A percentile compares a stretch with the other conserved stretches of the same genome.
Evolutionary conservation across 1,140 invertebrate species (phyloP).

Genomic region (Tribolium castaneum): DNA sequence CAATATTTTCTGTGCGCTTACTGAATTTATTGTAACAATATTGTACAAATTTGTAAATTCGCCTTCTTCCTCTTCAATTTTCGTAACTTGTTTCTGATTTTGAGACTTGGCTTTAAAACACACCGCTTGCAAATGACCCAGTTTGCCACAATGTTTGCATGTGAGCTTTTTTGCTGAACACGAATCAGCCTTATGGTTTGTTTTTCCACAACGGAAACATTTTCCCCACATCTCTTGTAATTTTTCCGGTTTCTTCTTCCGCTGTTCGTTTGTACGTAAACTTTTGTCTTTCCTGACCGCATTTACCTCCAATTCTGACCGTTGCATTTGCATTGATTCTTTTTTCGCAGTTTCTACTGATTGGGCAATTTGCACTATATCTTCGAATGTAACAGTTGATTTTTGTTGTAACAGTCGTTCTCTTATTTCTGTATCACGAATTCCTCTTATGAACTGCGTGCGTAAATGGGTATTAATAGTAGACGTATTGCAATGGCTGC

Average conservation of each 20-base stretch:
- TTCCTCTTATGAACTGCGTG: slow-evolving; percentile 57
- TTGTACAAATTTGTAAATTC: neutral
- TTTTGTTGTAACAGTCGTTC: slow-evolving; percentile 51
- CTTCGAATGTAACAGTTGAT: slow-evolving; percentile 23
- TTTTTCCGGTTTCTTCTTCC: neutral
- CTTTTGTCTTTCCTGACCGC: neutral
- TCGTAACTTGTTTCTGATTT: neutral
- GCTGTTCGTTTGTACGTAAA: neutral
- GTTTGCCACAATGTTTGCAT: neutral
- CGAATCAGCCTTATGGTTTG: slow-evolving; percentile 3
- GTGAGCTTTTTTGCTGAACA: slow-evolving; percentile 29
- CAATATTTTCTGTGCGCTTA: slow-evolving; percentile 2
- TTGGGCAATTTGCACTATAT: slow-evolving; percentile 20
- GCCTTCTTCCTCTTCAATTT: neutral
- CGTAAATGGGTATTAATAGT: slow-evolving; percentile 53
- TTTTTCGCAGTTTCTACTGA: slow-evolving; percentile 30
- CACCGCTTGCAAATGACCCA: slow-evolving; percentile 28
- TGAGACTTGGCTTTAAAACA: neutral
- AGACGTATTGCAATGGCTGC: slow-evolving; percentile 39
- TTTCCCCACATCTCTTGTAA: neutral
- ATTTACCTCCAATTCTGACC: neutral
- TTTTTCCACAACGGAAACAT: slow-evolving; percentile 32
- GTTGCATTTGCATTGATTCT: slow-evolving; percentile 28
- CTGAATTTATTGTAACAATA: neutral
- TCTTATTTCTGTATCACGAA: slow-evolving; percentile 48